phyloP scores from a whole-genome alignment of 2,797 vertebrate species.

The Peromyscus melanophrys region DNA sequence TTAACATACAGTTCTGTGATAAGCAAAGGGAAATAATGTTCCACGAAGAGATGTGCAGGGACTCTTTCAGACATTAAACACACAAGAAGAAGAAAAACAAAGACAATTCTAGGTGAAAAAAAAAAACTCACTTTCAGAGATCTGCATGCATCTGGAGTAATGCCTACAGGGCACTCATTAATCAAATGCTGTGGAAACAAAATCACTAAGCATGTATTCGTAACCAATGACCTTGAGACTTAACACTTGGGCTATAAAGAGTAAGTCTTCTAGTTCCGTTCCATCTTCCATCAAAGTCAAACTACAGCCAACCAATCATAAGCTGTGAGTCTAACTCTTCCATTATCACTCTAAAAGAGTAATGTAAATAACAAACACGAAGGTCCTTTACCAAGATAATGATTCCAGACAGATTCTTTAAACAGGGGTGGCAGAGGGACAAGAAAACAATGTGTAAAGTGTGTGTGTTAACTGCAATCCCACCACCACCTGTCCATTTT shows the following conservation, averaged over 20 bases:
- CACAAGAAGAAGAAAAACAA: not conserved
- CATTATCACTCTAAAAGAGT: not conserved
- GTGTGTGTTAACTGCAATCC: not conserved
- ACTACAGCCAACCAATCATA: conserved; percentile 1
- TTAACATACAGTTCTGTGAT: conserved; percentile 62
- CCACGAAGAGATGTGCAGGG: not conserved
- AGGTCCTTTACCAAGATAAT: not conserved
- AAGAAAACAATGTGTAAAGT: not conserved
- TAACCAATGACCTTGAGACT: conserved; percentile 10
- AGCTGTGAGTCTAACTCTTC: not conserved
- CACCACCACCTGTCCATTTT: not conserved
- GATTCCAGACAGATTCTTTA: not conserved
- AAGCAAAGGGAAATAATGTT: conserved; percentile 48
- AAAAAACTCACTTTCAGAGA: not conserved
- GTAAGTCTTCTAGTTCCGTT: conserved; percentile 31
- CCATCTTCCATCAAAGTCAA: conserved; percentile 62
- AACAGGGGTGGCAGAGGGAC: not conserved
- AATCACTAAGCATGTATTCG: conserved; percentile 58
- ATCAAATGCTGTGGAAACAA: conserved; percentile 46
- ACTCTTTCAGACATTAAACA: conserved; percentile 24
- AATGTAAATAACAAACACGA: conserved; percentile 34
- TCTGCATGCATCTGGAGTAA: not conserved
- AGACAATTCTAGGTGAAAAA: not conserved
- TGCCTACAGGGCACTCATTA: not conserved
- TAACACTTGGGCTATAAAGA: conserved; percentile 58